Percentiles rank a stretch among this genome's conserved stretches.
Conservation (phyloP, 2,888 invertebrate genomes). For the Limenitis camilla region DNA sequence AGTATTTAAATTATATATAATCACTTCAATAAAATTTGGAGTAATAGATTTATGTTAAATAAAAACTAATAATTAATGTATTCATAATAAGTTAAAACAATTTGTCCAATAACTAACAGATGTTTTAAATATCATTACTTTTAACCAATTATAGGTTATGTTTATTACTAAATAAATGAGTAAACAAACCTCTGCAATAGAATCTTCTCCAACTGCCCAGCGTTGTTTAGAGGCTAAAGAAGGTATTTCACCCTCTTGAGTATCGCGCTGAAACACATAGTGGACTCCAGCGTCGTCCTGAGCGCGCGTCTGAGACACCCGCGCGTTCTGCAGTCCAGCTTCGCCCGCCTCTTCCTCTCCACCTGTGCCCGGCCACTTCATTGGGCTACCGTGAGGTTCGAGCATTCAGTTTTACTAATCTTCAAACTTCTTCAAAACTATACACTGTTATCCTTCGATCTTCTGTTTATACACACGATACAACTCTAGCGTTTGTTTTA, state of each 20-base stretch:
- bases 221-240: constrained; percentile 83
- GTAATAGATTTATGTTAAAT: too few relatives aligned
- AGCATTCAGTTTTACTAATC: constrained; percentile 71
- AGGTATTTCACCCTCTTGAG: constrained; percentile 86
- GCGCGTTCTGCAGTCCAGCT: constrained; percentile 74
- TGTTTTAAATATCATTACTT: background rate
- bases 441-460: constrained; percentile 47
- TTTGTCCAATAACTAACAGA: background rate
- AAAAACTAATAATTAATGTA: too few relatives aligned
- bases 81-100: background rate
- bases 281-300: constrained; percentile 93
- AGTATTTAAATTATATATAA: too few relatives aligned
- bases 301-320: constrained; percentile 80
- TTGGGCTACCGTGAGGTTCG: constrained; percentile 77
- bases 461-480: constrained; percentile 35
- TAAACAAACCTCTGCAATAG: constrained; percentile 85
- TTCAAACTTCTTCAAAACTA: constrained; percentile 50
- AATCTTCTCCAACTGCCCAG: constrained; percentile 93
- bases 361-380: constrained; percentile 85
- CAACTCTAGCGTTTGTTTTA: constrained; percentile 37
- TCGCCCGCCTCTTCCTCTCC: constrained; percentile 78
- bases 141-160: background rate
- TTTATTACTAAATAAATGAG: background rate
- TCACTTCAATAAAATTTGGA: too few relatives aligned
- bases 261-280: constrained; percentile 89